Base-by-base conservation (phyloP, 2,113 vertebrate species). In the Trochalopteron elliotii region DNA sequence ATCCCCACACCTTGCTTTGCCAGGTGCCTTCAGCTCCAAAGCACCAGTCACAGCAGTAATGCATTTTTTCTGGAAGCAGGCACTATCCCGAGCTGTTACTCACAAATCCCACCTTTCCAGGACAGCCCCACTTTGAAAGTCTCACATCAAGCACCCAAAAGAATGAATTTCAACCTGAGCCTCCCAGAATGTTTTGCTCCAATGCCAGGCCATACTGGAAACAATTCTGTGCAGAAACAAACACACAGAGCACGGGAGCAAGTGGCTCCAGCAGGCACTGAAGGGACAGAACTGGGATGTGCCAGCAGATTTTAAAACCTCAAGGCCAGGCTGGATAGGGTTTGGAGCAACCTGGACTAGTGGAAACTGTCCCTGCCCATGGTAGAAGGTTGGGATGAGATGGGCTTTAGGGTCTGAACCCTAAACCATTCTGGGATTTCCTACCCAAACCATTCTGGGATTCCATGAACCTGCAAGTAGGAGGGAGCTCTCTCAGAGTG, bases 81-180 rank as follows among this genome's bases (percentile, higher is more conserved):
- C 7, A 0, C 40, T 2, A 1, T 7, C 30, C 63, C 9, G 56
- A 94, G 56, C 24, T n/a, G 22, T 19, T 33, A 10, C 9, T 9
- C 44, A 17, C 69, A 55, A 47, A 40, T 37, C 78, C 35, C 8
- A 13, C 2, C n/a, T 63, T 39, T 31, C 40, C 12, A 15, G 52
- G 25, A n/a, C 3, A 20, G 27, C 2, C 9, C 20, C 4, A 0
- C 37, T 42, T 39, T 2, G 4, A 47, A 56, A 85, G 2, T 5
- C 18, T 45, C 86, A 22, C 27, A 1, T 3, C 0, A 0, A 57
- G 31, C 25, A 87, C 8, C 18, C 24, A 40, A 80, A 68, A 30
- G 10, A 17, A 57, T 37, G 33, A 69, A 3, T 28, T 92, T 60
- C 75, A 53, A 5, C 57, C 35, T 4, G 39, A 82, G 5, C 31